These are phyloP conservation scores for Drosophila subsilvestris DNA, from an alignment of 2,888 invertebrate genomes.

Conservation along the genomic window DNA sequence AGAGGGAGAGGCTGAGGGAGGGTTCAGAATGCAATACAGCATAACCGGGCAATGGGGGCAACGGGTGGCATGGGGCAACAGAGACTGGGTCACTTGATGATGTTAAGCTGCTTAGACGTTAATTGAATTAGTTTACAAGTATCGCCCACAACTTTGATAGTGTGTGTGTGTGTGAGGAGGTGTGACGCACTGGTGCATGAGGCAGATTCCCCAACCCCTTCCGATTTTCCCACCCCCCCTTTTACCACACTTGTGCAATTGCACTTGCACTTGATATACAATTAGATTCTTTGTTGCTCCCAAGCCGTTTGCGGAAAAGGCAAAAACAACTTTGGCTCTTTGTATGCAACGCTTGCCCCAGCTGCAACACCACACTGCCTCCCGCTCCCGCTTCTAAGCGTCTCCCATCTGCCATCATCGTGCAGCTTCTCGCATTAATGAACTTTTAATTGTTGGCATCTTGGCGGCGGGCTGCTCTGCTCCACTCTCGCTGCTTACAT, in stretches of 20 bases:
- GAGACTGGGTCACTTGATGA: conserved; percentile 54
- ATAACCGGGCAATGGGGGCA: not conserved
- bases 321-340: conserved; percentile 52
- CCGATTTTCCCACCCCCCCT: not conserved
- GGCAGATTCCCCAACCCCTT: conserved; percentile 34
- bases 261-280: conserved; percentile 75
- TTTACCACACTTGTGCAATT: conserved; percentile 56
- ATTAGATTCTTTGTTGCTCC: conserved; percentile 69
- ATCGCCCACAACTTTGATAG: conserved; percentile 56
- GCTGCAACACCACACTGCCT: not conserved
- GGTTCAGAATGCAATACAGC: not conserved
- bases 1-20: not conserved
- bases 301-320: conserved; percentile 29
- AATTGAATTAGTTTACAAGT: conserved; percentile 78
- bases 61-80: not conserved
- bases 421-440: conserved; percentile 64
- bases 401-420: conserved; percentile 18
- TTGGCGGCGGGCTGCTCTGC: conserved; percentile 28
- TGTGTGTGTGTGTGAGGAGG: conserved; percentile 20
- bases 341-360: conserved; percentile 36
- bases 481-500: conserved; percentile 53
- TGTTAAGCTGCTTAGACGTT: conserved; percentile 77
- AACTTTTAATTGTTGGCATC: conserved; percentile 77
- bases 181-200: conserved; percentile 63
- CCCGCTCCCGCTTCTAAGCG: not conserved